Percentiles rank a stretch among this genome's conserved stretches.
Evolutionary conservation across 1,140 invertebrate genomes (phyloP).

Genomic region (Schmidtea mediterranea): DNA sequence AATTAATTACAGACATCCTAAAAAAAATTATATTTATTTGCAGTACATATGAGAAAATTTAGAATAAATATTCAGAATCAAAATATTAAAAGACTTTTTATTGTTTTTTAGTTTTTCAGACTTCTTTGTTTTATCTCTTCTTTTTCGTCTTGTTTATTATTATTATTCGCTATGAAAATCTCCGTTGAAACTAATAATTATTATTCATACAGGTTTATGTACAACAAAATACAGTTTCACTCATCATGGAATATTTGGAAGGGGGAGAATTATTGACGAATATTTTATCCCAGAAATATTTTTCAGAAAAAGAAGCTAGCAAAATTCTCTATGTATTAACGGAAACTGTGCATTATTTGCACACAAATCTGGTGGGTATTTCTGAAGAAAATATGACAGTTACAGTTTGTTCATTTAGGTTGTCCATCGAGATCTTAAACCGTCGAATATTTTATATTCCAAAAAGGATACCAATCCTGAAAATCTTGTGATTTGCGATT

Average conservation of each 20-base stretch:
- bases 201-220: constrained; percentile 75
- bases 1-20: too few species aligned
- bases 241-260: constrained; percentile 64
- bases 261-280: constrained; percentile 81
- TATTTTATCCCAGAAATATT: constrained; percentile 50
- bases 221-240: constrained; percentile 54
- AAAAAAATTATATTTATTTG: too few species aligned
- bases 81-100: too few species aligned
- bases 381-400: neutral
- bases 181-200: too few species aligned
- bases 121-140: too few species aligned
- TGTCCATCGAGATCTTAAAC: constrained; percentile 73
- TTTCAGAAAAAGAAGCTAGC: constrained; percentile 68
- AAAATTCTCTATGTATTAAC: constrained; percentile 59
- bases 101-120: too few species aligned
- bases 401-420: constrained; percentile 29
- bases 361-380: constrained; percentile 64
- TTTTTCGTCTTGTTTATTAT: too few species aligned
- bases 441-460: constrained; percentile 81
- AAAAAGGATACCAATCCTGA: constrained; percentile 45
- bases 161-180: too few species aligned
- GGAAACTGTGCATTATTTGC: constrained; percentile 64
- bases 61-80: too few species aligned
- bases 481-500: constrained; percentile 60
- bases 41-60: too few species aligned